phyloP scores from a whole-genome alignment of 2,797 vertebrate genomes.

The Emydoidea blandingii region DNA sequence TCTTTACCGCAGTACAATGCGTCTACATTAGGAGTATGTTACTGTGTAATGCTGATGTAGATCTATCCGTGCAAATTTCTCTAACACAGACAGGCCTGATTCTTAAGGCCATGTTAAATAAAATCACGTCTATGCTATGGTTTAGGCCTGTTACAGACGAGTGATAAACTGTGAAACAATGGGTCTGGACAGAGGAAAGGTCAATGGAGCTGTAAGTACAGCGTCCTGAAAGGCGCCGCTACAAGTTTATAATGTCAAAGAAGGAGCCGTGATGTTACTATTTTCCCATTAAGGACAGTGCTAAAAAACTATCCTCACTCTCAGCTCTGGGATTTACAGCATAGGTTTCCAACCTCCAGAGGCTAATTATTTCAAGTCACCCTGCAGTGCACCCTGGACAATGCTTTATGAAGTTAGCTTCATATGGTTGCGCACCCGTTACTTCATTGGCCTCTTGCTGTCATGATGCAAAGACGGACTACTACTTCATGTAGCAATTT shows the following conservation, averaged over 20 bases:
- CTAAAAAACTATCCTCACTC: slow-evolving; percentile 64
- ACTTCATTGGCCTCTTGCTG: slow-evolving; percentile 74
- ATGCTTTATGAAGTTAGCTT: slow-evolving; percentile 79
- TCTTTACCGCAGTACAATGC: rapidly evolving
- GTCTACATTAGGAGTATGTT: rapidly evolving
- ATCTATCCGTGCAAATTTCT: slow-evolving; percentile 36
- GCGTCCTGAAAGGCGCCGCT: slow-evolving; percentile 15
- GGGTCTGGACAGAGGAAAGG: slow-evolving; percentile 10
- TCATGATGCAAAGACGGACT: slow-evolving; percentile 71
- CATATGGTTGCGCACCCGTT: slow-evolving; percentile 71
- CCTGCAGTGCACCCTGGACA: slow-evolving; percentile 74
- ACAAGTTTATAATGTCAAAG: slow-evolving; percentile 75
- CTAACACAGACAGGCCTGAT: not conserved
- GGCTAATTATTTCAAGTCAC: slow-evolving; percentile 80
- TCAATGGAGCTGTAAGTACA: not conserved
- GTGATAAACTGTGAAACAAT: not conserved
- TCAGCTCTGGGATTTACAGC: slow-evolving; percentile 68
- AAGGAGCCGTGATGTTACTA: slow-evolving; percentile 62
- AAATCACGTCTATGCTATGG: not conserved
- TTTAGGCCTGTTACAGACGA: not conserved
- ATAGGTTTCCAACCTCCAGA: slow-evolving; percentile 75
- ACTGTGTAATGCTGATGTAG: rapidly evolving
- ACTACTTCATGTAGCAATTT: slow-evolving; percentile 74
- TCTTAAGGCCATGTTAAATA: not conserved
- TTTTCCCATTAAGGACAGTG: slow-evolving; percentile 68